Evolutionary conservation across 2,797 vertebrate species (phyloP).

Genomic region (Paedocypris micromegethes): DNA sequence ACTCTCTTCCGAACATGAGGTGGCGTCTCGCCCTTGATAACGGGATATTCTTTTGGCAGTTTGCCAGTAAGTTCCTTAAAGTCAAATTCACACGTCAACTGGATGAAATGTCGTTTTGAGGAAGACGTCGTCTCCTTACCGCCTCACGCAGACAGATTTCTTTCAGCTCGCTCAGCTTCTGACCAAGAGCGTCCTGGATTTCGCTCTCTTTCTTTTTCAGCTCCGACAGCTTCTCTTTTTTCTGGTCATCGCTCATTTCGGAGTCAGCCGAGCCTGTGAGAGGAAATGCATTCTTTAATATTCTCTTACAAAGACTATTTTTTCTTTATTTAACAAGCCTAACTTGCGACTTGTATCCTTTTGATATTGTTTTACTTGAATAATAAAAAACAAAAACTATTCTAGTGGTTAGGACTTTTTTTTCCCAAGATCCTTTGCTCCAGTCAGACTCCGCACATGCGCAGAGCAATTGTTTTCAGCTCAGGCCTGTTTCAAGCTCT

Average conservation of each 20-base stretch:
- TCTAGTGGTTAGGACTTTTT: too few species aligned
- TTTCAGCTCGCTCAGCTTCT: constrained; percentile 92
- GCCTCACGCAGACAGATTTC: constrained; percentile 92
- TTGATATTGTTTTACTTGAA: too few species aligned
- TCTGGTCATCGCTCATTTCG: constrained; percentile 88
- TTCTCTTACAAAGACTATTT: not conserved
- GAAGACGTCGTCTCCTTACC: constrained; percentile 56
- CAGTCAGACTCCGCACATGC: too few species aligned
- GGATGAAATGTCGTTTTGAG: not conserved
- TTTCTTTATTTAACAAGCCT: too few species aligned
- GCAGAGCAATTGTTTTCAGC: too few species aligned
- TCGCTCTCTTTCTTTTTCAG: constrained; percentile 87
- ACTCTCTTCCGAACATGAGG: constrained; percentile 85
- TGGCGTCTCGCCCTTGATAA: constrained; percentile 81
- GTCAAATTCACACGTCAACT: constrained; percentile 3
- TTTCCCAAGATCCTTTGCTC: too few species aligned
- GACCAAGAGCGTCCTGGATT: constrained; percentile 83
- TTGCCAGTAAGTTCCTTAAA: constrained; percentile 88
- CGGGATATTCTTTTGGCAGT: constrained; percentile 91
- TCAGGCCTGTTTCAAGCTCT: too few species aligned
- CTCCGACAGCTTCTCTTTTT: constrained; percentile 87
- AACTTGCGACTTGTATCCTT: too few species aligned
- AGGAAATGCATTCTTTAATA: not conserved
- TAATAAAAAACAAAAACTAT: too few species aligned
- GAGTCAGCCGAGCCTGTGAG: constrained; percentile 78